A percentile compares a stretch with the other conserved stretches of the same genome.
phyloP scores from a whole-genome alignment of 2,797 vertebrate species.

The Poecilia gillii region DNA sequence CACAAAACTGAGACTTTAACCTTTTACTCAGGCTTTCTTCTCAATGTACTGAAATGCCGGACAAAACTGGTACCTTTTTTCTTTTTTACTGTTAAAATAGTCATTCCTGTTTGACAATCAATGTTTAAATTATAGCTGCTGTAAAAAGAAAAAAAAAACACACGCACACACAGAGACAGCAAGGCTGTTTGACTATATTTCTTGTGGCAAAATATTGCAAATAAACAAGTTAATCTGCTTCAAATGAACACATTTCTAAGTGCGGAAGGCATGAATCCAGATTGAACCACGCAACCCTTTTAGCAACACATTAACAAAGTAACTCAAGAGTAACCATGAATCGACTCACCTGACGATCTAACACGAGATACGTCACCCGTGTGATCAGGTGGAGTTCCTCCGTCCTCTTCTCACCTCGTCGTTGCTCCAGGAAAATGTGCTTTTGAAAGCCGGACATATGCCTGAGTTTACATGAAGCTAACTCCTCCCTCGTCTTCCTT shows the following conservation, averaged over 20 bases:
- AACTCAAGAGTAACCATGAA: background rate
- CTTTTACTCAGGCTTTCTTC: constrained; percentile 52
- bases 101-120: background rate
- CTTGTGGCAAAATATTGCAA: background rate
- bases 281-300: background rate
- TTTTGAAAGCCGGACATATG: constrained; percentile 32
- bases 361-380: constrained; percentile 57
- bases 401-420: constrained; percentile 46
- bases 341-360: background rate
- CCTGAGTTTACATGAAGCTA: constrained; percentile 27
- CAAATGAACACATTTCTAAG: background rate
- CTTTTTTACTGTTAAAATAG: background rate
- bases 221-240: background rate
- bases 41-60: constrained; percentile 4
- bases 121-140: background rate
- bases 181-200: background rate
- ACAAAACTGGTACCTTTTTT: background rate
- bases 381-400: constrained; percentile 13
- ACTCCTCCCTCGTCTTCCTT: constrained; percentile 62
- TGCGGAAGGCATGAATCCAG: background rate
- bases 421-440: constrained; percentile 28
- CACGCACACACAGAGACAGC: background rate
- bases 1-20: constrained; percentile 48
- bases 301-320: constrained; percentile 20
- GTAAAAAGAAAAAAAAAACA: background rate